Base-by-base conservation (phyloP, 2,888 invertebrate species). In the Drosophila testacea region DNA sequence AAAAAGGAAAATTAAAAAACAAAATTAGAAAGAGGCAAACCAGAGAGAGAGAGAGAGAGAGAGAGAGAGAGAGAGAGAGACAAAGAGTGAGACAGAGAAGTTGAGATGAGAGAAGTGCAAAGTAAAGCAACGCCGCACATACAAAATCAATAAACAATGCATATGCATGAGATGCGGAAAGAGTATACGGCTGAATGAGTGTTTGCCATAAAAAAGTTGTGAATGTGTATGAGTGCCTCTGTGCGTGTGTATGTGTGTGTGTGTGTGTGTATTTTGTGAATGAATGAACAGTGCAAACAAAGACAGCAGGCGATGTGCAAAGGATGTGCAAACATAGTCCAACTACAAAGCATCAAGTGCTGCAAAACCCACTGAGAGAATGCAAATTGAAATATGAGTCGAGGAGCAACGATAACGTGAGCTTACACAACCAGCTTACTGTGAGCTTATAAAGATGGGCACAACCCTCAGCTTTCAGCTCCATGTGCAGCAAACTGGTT, bases 101-200 rank as follows among this genome's bases (percentile, higher is more conserved):
- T 44, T 27, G 44, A 56, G 55, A 34, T 36, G 42, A 47, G 47
- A 48, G 67, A 56, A 61, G 41, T 60, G 61, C 55, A 51, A 44
- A 64, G 69, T 60, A 61, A 73, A 62, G 57, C 42, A 56, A 48
- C 50, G 51, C 9, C 22, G 30, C 32, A 34, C 27, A 65, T 54
- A 54, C 57, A 79, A 82, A 84, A 84, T 84, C 83, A 87, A 84
- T 87, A 84, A 83, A 81, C 85, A 82, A 87, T 84, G 85, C 84
- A 87, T 84, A 87, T 84, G 84, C 79, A 84, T 84, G 87, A 83
- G 77, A 60, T 60, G 50, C 57, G 66, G 71, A 65, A 69, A 62
- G 69, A 63, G 79, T 79, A 71, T 80, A 64, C 68, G 48, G 52
- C 38, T 61, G 77, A 73, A 48, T 64, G 73, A 73, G 71, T 79